A percentile compares a stretch with the other conserved stretches of the same genome.
Conservation (phyloP, 2,888 invertebrate species). For the Standfussiana lucernea region DNA sequence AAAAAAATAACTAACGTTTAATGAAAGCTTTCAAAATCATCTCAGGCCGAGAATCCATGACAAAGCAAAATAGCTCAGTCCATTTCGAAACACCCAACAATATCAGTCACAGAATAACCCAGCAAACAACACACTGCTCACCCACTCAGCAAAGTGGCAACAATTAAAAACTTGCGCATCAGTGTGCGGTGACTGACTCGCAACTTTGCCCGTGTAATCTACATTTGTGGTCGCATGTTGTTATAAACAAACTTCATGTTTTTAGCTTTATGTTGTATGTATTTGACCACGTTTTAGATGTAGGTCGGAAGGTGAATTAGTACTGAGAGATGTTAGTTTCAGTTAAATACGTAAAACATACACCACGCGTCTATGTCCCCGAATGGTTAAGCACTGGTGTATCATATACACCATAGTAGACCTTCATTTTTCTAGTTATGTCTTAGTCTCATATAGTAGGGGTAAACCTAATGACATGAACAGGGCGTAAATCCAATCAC, state of each 20-base stretch:
- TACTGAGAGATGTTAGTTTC: neutral
- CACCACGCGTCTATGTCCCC: neutral
- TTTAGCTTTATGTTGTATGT: constrained; percentile 42
- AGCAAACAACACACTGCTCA: constrained; percentile 33
- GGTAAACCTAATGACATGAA: neutral
- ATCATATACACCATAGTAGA: neutral
- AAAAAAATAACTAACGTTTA: neutral
- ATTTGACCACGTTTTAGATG: constrained; percentile 32
- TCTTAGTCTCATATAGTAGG: neutral
- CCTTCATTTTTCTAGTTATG: neutral
- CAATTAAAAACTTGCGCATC: constrained; percentile 67
- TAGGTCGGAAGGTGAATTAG: neutral
- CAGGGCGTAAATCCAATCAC: neutral
- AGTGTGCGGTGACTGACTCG: constrained; percentile 44
- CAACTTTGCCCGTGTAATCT: constrained; percentile 63
- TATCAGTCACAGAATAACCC: constrained; percentile 21
- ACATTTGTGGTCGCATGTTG: constrained; percentile 64
- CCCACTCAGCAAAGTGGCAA: constrained; percentile 54
- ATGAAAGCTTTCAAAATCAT: neutral
- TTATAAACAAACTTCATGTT: constrained; percentile 59
- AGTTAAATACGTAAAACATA: neutral
- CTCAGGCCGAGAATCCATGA: neutral
- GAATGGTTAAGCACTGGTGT: neutral
- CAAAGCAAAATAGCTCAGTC: neutral
- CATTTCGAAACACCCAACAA: constrained; percentile 11